Evolutionary conservation across 2,888 invertebrate species (phyloP).

Genomic region (Phengaris arion): DNA sequence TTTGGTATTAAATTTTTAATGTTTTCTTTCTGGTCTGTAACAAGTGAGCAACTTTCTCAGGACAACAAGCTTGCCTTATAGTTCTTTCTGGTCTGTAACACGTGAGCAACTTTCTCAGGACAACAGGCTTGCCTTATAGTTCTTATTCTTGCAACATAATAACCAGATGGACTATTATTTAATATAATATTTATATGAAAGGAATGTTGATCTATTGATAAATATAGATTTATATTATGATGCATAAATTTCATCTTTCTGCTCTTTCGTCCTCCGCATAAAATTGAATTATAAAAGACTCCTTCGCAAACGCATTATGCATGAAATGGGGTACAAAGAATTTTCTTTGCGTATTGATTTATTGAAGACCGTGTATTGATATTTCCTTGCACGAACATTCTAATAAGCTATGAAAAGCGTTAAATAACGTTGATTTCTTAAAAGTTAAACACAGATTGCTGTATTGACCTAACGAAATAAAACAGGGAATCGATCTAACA

Average conservation of each 20-base stretch:
- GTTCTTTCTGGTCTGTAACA: too few relatives aligned
- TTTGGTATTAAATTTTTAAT: too few relatives aligned
- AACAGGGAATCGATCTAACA: slow-evolving; percentile 42
- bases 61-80: too few relatives aligned
- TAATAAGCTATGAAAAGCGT: background rate
- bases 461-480: slow-evolving; percentile 13
- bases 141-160: too few relatives aligned
- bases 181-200: too few relatives aligned
- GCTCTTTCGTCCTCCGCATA: background rate
- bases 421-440: background rate
- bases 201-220: too few relatives aligned
- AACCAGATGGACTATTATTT: too few relatives aligned
- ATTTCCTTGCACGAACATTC: background rate
- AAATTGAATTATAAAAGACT: background rate
- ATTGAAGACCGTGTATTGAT: background rate
- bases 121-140: too few relatives aligned
- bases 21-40: too few relatives aligned
- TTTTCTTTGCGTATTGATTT: background rate
- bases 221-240: background rate
- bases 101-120: too few relatives aligned
- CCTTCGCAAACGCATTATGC: background rate
- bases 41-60: too few relatives aligned
- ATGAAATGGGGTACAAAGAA: background rate
- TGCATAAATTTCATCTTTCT: background rate
- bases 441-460: background rate